Base-by-base conservation (phyloP, 2,113 vertebrate species). In the Apodemus speciosus region DNA sequence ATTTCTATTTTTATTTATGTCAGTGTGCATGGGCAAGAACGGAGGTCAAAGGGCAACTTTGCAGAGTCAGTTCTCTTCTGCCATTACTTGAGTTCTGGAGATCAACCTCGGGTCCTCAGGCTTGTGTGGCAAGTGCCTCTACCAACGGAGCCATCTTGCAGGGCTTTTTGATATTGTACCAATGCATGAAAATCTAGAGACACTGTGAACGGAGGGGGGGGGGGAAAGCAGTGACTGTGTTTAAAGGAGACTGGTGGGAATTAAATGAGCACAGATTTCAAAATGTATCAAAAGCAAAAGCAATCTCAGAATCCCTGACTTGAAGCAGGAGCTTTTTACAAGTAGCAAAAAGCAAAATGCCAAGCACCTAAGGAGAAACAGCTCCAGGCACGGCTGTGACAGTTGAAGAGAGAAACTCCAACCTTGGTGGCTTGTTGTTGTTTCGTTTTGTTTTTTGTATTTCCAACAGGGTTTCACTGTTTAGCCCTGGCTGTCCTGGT, bases 251-350 rank as follows among this genome's bases (percentile, higher is more conserved):
- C 30, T 4, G 3, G 43, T 69, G n/a, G 27, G 49, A 86, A 89
- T n/a, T 75, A 88, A 75, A 27, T 3, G 51, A 91, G 23, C 62
- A 27, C 43, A 60, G 18, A 84, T 90, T 85, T 92, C 86, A 91
- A 76, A 92, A 88, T 58, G 46, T 35, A 46, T 90, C 85, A 25
- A 75, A 87, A 88, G 32, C 40, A 91, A 91, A 58, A 27, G 43
- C 51, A n/a, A 20, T 20, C 30, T 83, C 53, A 32, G 79, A 88
- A 72, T 43, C 0, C 30, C 64, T 35, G 64, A 1, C 58, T 5
- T 0, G 6, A 2, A 88, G 43, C 51, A 73, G 64, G 23, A 9
- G 7, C 25, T 32, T 6, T 58, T 53, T 35, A 30, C 72, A 51
- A 11, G 46, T 72, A 79, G 76, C 85, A 51, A 35, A 64, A 51